Conservation (phyloP, 2,888 invertebrate species). For the Biston betularia region DNA sequence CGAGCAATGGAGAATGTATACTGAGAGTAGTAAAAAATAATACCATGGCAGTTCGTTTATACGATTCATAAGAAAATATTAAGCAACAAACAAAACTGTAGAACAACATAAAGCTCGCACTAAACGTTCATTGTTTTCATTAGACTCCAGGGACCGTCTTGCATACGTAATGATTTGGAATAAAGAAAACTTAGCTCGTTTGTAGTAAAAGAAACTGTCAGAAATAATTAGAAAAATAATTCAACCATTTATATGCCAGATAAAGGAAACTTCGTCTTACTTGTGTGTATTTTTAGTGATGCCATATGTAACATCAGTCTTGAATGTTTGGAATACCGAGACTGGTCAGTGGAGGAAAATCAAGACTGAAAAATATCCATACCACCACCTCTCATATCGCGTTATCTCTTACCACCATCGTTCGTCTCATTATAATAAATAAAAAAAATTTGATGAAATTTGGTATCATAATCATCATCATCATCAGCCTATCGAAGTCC, state of each 20-base stretch:
- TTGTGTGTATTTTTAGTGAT: conserved; percentile 17
- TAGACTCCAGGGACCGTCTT: conserved; percentile 44
- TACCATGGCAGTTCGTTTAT: no score
- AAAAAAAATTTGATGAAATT: no score
- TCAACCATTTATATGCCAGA: conserved; percentile 50
- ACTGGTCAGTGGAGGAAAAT: background rate
- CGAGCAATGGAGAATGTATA: no score
- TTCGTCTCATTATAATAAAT: no score
- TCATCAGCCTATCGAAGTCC: no score
- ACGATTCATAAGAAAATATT: no score
- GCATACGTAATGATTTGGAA: conserved; percentile 51
- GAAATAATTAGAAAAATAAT: conserved; percentile 60
- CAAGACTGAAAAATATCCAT: no score
- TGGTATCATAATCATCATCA: no score
- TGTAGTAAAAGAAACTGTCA: conserved; percentile 48
- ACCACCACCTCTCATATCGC: no score
- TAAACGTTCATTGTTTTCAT: conserved; percentile 28
- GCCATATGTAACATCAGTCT: background rate
- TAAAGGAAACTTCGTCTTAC: conserved; percentile 16
- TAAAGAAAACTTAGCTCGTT: conserved; percentile 42
- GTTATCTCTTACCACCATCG: no score
- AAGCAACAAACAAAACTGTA: no score
- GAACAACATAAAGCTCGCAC: background rate
- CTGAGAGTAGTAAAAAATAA: background rate
- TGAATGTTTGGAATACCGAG: background rate